phyloP scores from a whole-genome alignment of 2,797 vertebrate species.

The Sebastes jordani region DNA sequence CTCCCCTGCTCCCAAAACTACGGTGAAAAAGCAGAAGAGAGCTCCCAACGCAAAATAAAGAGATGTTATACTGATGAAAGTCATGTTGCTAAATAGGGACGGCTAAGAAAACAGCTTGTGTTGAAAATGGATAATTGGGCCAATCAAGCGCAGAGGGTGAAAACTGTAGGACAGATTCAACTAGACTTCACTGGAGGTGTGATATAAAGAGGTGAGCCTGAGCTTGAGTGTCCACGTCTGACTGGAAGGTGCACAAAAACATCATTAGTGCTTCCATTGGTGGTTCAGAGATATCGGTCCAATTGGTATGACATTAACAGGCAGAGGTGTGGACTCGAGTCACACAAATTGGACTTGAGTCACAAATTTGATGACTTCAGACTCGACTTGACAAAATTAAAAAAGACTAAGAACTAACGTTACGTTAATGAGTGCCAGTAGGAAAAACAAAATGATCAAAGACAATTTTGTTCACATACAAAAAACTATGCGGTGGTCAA shows the following conservation, averaged over 20 bases:
- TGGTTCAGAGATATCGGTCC: neutral
- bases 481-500: too few species aligned
- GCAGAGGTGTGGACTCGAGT: neutral
- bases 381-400: neutral
- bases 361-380: too few species aligned
- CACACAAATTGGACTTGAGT: too few species aligned
- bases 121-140: slow-evolving; percentile 14
- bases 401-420: too few species aligned
- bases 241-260: neutral
- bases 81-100: slow-evolving; percentile 9
- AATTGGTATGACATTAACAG: neutral
- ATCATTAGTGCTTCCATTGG: slow-evolving; percentile 7
- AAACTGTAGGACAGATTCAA: neutral
- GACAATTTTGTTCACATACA: too few species aligned
- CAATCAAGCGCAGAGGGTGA: neutral
- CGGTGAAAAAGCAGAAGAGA: neutral
- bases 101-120: neutral
- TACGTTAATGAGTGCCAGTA: too few species aligned
- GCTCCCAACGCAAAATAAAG: neutral
- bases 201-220: neutral
- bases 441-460: too few species aligned
- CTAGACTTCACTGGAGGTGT: neutral
- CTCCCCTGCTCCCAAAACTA: slow-evolving; percentile 43
- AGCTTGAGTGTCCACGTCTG: neutral
- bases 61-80: neutral